phyloP scores from a whole-genome alignment of 2,113 vertebrate genomes.

The Vicugna pacos region DNA sequence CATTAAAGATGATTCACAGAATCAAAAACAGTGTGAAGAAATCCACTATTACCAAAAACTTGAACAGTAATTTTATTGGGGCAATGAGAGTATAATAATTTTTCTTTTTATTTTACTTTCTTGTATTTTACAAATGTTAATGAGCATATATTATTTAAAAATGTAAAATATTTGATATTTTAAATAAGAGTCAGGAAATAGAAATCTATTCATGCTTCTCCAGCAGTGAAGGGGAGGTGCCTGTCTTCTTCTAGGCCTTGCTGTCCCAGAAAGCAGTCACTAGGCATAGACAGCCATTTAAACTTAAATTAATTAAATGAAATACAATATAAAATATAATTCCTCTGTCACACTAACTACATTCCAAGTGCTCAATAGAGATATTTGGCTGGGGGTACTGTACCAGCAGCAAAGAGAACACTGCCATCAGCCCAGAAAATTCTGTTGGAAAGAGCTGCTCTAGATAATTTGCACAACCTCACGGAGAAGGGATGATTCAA shows the following conservation, averaged over 20 bases:
- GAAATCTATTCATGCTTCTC: not conserved
- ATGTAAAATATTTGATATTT: not conserved
- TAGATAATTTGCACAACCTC: not conserved
- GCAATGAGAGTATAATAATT: not conserved
- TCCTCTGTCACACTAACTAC: not conserved
- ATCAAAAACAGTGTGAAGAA: slow-evolving; percentile 6
- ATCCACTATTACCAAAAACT: not conserved
- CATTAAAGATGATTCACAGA: not conserved
- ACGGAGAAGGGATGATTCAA: not conserved
- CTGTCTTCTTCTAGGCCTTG: not conserved
- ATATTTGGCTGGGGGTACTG: not conserved
- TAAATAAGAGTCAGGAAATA: not conserved
- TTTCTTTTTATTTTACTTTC: slow-evolving; percentile 16
- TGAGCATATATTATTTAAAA: slow-evolving; percentile 8
- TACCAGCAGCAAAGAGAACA: not conserved
- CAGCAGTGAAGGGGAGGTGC: not conserved
- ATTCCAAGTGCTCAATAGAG: not conserved
- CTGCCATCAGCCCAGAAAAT: not conserved
- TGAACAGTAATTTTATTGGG: not conserved
- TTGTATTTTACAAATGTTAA: not conserved
- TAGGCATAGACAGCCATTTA: not conserved
- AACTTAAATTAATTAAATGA: slow-evolving; percentile 4
- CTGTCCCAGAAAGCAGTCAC: not conserved
- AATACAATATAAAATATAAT: not conserved
- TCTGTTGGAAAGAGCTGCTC: not conserved